Evolutionary conservation across 2,113 vertebrate species (phyloP).

Genomic region (Gyps fulvus): DNA sequence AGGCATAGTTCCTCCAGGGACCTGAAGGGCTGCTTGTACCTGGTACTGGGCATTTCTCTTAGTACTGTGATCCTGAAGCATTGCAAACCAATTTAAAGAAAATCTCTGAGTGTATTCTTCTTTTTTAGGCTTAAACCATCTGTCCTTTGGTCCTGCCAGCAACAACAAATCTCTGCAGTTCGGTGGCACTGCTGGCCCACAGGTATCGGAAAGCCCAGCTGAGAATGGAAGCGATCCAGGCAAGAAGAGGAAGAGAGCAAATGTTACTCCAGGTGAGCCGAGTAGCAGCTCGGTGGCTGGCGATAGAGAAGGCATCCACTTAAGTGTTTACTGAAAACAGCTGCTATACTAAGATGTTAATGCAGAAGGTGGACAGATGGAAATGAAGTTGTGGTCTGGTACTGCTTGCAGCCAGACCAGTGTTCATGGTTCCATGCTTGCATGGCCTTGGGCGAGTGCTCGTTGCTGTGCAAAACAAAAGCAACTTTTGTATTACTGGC

Average conservation of each 20-base stretch:
- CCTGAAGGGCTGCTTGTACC: not conserved
- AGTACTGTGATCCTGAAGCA: not conserved
- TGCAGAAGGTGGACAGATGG: not conserved
- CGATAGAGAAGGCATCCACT: accelerated
- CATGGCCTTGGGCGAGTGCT: not conserved
- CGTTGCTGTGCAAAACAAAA: not conserved
- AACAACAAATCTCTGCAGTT: conserved; percentile 83
- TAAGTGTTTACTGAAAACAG: accelerated
- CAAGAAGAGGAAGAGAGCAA: conserved; percentile 86
- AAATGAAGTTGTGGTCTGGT: not conserved
- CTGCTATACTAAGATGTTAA: not conserved
- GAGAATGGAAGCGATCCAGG: conserved; percentile 80
- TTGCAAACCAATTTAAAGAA: not conserved
- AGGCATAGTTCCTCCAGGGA: not conserved
- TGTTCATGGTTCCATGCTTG: not conserved
- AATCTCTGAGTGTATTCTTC: conserved; percentile 15
- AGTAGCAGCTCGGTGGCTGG: not conserved
- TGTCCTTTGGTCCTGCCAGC: conserved; percentile 84
- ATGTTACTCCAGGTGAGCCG: conserved; percentile 80
- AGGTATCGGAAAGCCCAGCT: conserved; percentile 72
- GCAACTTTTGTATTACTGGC: no score
- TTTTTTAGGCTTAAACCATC: conserved; percentile 82
- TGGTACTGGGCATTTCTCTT: not conserved
- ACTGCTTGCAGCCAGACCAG: not conserved
- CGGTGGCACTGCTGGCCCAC: conserved; percentile 67